Evolutionary conservation across 2,888 invertebrate genomes (phyloP).

Genomic region (Nycteola revayana): DNA sequence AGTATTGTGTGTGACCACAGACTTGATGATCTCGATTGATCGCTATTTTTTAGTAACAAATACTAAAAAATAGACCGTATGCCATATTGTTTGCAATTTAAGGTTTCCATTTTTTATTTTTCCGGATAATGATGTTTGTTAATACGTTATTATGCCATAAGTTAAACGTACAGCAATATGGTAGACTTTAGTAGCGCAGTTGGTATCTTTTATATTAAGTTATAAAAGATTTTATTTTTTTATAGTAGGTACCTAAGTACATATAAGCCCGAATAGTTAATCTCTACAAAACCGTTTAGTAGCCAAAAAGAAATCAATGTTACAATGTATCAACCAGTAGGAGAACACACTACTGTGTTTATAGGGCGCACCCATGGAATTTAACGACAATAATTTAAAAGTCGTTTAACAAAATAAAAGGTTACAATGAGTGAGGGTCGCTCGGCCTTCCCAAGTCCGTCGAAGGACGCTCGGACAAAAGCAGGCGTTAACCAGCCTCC

Average conservation of each 20-base stretch:
- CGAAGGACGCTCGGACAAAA: conserved; percentile 68
- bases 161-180: too few species aligned
- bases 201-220: too few species aligned
- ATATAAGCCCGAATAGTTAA: too few species aligned
- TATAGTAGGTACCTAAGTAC: too few species aligned
- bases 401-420: conserved; percentile 34
- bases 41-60: conserved; percentile 50
- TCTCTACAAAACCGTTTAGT: too few species aligned
- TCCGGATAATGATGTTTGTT: conserved; percentile 48
- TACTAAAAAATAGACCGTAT: conserved; percentile 49
- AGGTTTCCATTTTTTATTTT: conserved; percentile 60
- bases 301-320: too few species aligned
- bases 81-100: conserved; percentile 70
- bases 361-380: conserved; percentile 3
- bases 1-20: conserved; percentile 73
- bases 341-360: background rate
- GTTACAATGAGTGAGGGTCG: conserved; percentile 34
- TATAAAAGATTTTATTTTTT: too few species aligned
- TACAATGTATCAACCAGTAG: too few species aligned
- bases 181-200: too few species aligned
- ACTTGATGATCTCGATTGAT: conserved; percentile 65
- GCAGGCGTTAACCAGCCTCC: conserved; percentile 46
- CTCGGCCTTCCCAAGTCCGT: conserved; percentile 51
- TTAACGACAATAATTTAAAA: conserved; percentile 39
- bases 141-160: too few species aligned